Evolutionary conservation across 2,888 invertebrate species (phyloP).

Genomic region (Acleris cristana): DNA sequence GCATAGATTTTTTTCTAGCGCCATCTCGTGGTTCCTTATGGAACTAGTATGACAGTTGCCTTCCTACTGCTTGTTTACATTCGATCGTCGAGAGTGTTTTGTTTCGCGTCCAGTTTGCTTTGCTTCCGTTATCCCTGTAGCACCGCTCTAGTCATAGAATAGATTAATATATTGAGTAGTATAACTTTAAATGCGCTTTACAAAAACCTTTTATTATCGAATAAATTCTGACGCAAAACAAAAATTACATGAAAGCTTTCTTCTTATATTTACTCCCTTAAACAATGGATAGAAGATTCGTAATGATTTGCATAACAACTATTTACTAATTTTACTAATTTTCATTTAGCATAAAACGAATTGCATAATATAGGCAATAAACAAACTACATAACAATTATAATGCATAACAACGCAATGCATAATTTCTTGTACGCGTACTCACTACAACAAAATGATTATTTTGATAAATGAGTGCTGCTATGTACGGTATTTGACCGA

Average conservation of each 20-base stretch:
- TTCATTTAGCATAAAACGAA: too few relatives aligned
- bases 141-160: conserved; percentile 65
- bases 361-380: too few relatives aligned
- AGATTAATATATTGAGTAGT: conserved; percentile 60
- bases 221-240: conserved; percentile 27
- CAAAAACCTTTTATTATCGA: conserved; percentile 19
- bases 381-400: too few relatives aligned
- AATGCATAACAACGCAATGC: too few relatives aligned
- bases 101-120: conserved; percentile 51
- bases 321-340: too few relatives aligned
- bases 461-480: too few relatives aligned
- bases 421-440: too few relatives aligned
- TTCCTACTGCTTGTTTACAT: conserved; percentile 12
- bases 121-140: conserved; percentile 52
- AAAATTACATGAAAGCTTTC: not conserved
- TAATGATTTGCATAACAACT: too few relatives aligned
- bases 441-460: too few relatives aligned
- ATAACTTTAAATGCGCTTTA: conserved; percentile 47
- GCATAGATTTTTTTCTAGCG: not conserved
- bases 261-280: too few relatives aligned
- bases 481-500: too few relatives aligned
- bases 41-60: conserved; percentile 17
- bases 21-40: conserved; percentile 1
- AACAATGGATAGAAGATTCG: too few relatives aligned
- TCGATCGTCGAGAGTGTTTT: conserved; percentile 40